A percentile compares a stretch with the other conserved stretches of the same genome.
Evolutionary conservation across 1,140 invertebrate species (phyloP).

Genomic region (Phenacoccus solenopsis): DNA sequence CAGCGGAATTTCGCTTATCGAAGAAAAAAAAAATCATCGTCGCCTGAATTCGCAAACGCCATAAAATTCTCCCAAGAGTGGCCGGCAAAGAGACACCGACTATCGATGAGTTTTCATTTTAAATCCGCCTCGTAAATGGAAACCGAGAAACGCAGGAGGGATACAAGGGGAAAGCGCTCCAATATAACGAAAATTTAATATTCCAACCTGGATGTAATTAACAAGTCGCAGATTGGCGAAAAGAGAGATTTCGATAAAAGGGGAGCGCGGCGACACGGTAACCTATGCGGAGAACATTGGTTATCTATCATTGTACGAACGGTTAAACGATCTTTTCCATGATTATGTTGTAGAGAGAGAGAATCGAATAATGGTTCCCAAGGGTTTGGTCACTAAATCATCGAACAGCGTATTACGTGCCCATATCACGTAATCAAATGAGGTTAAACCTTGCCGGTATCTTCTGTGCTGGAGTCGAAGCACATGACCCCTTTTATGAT

Average conservation of each 20-base stretch:
- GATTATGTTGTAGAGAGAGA: not conserved
- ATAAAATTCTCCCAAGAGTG: too few relatives aligned
- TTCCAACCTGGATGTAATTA: not conserved
- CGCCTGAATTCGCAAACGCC: too few relatives aligned
- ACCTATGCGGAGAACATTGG: not conserved
- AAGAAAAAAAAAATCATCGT: too few relatives aligned
- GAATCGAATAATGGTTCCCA: conserved; percentile 13
- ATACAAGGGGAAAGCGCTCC: too few relatives aligned
- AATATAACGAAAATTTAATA: not conserved
- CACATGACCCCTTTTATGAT: not conserved
- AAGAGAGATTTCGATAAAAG: not conserved
- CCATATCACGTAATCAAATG: conserved; percentile 8
- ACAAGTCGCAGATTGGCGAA: not conserved
- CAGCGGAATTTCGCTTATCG: too few relatives aligned
- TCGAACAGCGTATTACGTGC: not conserved
- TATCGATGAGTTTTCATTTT: too few relatives aligned
- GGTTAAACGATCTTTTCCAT: conserved; percentile 6
- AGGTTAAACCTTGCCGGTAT: conserved; percentile 7
- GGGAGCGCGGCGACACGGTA: not conserved
- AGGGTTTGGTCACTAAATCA: conserved; percentile 14
- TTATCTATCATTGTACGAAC: conserved; percentile 6
- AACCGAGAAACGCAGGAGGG: too few relatives aligned
- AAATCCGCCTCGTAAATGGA: too few relatives aligned
- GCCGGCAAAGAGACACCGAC: too few relatives aligned
- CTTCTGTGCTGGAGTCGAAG: not conserved